phyloP scores from a whole-genome alignment of 2,113 vertebrate species.

The Geococcyx californianus region DNA sequence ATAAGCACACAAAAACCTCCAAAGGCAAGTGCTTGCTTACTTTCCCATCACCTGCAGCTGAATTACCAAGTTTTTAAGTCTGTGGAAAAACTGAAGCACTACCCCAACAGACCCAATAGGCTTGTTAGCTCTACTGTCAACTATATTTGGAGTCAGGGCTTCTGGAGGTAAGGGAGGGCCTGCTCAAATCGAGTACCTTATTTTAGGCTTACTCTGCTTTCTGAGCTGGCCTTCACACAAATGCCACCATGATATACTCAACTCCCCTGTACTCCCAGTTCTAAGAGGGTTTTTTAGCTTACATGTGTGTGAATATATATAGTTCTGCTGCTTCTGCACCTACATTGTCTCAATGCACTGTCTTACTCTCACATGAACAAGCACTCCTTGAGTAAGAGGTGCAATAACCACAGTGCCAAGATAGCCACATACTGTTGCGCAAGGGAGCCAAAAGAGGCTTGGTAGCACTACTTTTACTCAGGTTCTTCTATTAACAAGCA shows the following conservation, averaged over 20 bases:
- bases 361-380: not conserved
- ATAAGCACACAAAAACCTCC: not conserved
- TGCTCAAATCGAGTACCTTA: not conserved
- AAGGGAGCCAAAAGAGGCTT: not conserved
- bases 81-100: not conserved
- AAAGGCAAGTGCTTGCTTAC: not conserved
- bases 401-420: not conserved
- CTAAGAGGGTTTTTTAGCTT: not conserved
- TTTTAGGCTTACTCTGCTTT: not conserved
- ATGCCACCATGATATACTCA: not conserved
- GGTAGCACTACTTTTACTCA: not conserved
- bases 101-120: not conserved
- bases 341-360: not conserved
- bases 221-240: not conserved
- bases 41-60: not conserved
- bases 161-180: not conserved
- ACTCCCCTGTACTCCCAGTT: not conserved
- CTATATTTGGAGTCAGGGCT: not conserved
- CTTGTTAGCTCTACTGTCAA: not conserved
- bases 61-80: not conserved
- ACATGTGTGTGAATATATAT: not conserved
- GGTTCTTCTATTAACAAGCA: not conserved
- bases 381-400: not conserved
- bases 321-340: not conserved
- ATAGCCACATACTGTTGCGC: not conserved